Base-by-base conservation (phyloP, 2,888 invertebrate genomes). In the Eupithecia subfuscata region DNA sequence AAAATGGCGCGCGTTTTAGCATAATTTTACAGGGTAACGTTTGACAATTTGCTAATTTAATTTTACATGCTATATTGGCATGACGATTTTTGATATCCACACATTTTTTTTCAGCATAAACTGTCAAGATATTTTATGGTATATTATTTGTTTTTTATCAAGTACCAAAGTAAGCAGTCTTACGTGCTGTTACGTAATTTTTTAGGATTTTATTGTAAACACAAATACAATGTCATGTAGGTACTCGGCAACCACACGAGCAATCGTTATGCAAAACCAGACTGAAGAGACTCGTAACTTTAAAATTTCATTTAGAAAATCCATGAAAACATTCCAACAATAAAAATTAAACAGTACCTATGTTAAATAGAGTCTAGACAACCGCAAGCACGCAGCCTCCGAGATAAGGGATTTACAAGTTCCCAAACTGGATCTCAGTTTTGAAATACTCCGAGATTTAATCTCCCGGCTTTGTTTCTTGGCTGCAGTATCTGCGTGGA, bases 1-100 rank as follows among this genome's bases (percentile, higher is more conserved):
- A 84, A 85, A 85, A 87, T 85, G 85, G 85, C 82, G 81, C 82
- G 75, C 81, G 82, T 82, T 81, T 85, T 84, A 82, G 85, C 85
- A 84, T 86, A 86, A 88, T 86, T 85, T 82, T 79, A 80, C 79
- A 75, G 79, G 80, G 73, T 78, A 80, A 81, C 80, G 75, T 81
- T 83, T 85, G 82, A 84, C 83, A 83, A 82, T 79, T 67, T 71
- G 76, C 69, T 78, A 73, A 81, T 81, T 81, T 63, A 83, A 81
- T 82, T 78, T 65, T 72, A 79, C 70, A 73, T 68, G 72, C 69
- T 70, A 76, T 73, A 80, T 81, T 80, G 30, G 8, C 12, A 34
- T 9, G 9, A 34, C 18, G 34, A 34, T 34, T 64, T 63, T 63
- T 14, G 14, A 7, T 12, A 18, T 16, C 9, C 2, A 11, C 11